Conservation (phyloP, 2,888 invertebrate genomes). For the Tribolium freemani region DNA sequence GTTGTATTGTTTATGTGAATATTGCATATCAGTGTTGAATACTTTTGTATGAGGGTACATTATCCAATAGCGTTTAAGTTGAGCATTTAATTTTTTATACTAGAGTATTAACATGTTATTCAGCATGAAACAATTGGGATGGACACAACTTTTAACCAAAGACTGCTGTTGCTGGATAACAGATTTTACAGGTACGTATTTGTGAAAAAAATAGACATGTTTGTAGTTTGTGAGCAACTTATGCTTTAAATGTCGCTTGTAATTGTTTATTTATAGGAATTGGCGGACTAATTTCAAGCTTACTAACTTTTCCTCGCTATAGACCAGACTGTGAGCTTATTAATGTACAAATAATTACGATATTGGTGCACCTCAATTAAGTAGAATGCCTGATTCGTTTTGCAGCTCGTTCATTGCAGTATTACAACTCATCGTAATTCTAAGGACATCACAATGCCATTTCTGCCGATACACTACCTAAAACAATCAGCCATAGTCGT, state of each 20-base stretch:
- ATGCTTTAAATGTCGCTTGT: constrained; percentile 40
- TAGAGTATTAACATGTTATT: constrained; percentile 10
- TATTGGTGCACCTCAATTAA: constrained; percentile 5
- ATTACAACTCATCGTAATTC: constrained; percentile 17
- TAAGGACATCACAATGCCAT: constrained; percentile 35
- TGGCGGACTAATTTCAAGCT: constrained; percentile 18
- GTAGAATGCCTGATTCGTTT: constrained; percentile 25
- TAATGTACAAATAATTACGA: constrained; percentile 21
- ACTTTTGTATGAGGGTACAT: constrained; percentile 26
- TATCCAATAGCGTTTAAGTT: constrained; percentile 23
- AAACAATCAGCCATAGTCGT: constrained; percentile 22
- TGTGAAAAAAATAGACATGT: background rate
- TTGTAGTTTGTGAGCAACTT: constrained; percentile 2
- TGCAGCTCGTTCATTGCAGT: constrained; percentile 26
- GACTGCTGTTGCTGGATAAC: constrained; percentile 30
- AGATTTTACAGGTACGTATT: constrained; percentile 14
- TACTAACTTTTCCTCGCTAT: constrained; percentile 18
- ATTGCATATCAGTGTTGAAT: constrained; percentile 55
- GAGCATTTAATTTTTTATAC: background rate
- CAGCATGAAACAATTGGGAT: constrained; percentile 4
- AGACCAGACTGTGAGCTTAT: constrained; percentile 24
- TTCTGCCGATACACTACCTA: background rate
- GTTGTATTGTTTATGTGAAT: constrained; percentile 46
- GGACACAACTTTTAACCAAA: constrained; percentile 31
- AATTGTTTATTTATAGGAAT: constrained; percentile 24